Base-by-base conservation (phyloP, 2,797 vertebrate genomes). In the Lepidocolaptes lacrymiger region DNA sequence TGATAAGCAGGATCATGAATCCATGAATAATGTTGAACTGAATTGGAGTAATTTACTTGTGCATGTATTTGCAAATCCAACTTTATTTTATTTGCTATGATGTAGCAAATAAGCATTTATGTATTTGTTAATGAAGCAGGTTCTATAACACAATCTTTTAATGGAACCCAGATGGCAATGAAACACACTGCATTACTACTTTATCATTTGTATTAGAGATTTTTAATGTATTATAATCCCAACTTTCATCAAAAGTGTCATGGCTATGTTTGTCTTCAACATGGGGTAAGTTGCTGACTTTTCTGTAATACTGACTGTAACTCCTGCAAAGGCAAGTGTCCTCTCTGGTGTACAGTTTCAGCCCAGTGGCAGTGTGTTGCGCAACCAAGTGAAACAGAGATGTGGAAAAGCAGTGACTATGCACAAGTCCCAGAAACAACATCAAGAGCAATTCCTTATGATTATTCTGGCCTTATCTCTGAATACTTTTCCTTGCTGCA, bases 221-320 rank as follows among this genome's bases (percentile, higher is more conserved):
- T 95, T 91, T 73, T 83, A 85, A 94, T 68, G 78, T 77, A 13
- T 44, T 85, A 10, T 82, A 95, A 91, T 93, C 94, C 46, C 32
- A 92, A 39, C 66, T 97, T 96, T 97, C 89, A 91, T 75, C 75
- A 93, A 62, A 93, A 66, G 48, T 63, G 68, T 85, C 73, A 76
- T 5, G 37, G 58, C 58, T 91, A 55, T 12, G 51, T 95, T 96
- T 93, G 88, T 82, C 12, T 55, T 87, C 44, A 12, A 5, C 49
- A 9, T 44, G 36, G 20, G 34, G 55, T n/a, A 18, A 74, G 24
- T 17, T 55, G 67, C 71, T 73, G 72, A 10, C 14, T 92, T 95
- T 95, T 94, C 58, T 83, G 27, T 34, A 41, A n/a, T 63, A 59
- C 3, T 44, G 69, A 24, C 39, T 68, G 6, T 37, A 69, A 77